Evolutionary conservation across 2,888 invertebrate species (phyloP).

Genomic region (Caenorhabditis sp.): DNA sequence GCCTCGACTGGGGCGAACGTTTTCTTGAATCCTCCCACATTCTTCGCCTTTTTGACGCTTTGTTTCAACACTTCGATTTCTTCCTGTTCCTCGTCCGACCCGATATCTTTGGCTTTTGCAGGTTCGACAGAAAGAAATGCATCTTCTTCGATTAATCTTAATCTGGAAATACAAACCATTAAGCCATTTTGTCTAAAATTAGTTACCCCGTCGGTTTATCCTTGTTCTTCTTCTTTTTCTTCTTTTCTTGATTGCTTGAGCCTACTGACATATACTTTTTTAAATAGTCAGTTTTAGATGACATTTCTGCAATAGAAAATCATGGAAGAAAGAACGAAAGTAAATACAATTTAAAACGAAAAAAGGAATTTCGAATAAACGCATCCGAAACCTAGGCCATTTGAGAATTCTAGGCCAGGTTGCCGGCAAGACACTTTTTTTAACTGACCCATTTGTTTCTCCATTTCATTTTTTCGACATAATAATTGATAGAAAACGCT

Average conservation of each 20-base stretch:
- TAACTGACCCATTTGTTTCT: too few species aligned
- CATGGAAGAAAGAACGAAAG: not conserved
- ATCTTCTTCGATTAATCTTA: slow-evolving; percentile 69
- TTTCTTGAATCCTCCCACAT: slow-evolving; percentile 49
- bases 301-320: slow-evolving; percentile 27
- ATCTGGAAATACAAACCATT: slow-evolving; percentile 46
- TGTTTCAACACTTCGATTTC: slow-evolving; percentile 61
- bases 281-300: slow-evolving; percentile 63
- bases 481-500: too few species aligned
- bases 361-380: too few species aligned
- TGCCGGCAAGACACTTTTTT: too few species aligned
- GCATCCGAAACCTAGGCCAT: too few species aligned
- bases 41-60: slow-evolving; percentile 54
- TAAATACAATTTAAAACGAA: too few species aligned
- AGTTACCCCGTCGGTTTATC: slow-evolving; percentile 42
- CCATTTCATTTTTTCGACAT: too few species aligned
- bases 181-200: not conserved
- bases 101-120: slow-evolving; percentile 49
- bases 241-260: slow-evolving; percentile 24
- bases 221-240: slow-evolving; percentile 62
- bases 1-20: slow-evolving; percentile 40
- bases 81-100: slow-evolving; percentile 58
- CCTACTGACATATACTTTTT: slow-evolving; percentile 58
- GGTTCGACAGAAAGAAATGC: slow-evolving; percentile 65
- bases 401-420: too few species aligned